phyloP scores from a whole-genome alignment of 2,797 vertebrate species.

The Pangasius djambal region DNA sequence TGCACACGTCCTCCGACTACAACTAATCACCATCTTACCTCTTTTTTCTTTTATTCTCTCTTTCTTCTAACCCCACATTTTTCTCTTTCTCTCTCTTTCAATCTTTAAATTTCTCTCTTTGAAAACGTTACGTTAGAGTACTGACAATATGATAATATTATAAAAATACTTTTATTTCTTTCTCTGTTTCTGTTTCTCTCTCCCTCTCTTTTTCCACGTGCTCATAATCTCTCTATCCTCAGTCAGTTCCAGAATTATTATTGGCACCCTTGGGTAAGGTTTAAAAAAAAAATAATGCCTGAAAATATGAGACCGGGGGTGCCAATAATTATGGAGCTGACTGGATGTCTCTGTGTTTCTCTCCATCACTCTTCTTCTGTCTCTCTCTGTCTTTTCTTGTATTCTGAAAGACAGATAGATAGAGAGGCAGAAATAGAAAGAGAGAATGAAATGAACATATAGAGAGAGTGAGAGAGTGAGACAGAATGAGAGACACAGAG shows the following conservation, averaged over 20 bases:
- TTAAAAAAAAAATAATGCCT: not conserved
- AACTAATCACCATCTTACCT: not conserved
- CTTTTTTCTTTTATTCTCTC: not conserved
- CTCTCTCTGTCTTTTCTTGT: not conserved
- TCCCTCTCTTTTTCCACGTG: conserved; percentile 10
- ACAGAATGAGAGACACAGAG: no score
- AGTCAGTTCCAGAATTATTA: no score
- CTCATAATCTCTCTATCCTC: no score
- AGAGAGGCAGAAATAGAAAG: not conserved
- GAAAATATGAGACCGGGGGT: no score
- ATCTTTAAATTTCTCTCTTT: conserved; percentile 52
- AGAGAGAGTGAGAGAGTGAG: no score
- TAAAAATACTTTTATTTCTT: not conserved
- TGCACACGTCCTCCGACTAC: no score
- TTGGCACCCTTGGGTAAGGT: no score
- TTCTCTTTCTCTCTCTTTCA: not conserved
- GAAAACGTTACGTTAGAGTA: no score
- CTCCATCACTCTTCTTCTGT: conserved; percentile 51
- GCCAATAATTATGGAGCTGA: no score
- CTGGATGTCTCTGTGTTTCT: not conserved
- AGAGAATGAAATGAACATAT: no score
- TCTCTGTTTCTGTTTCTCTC: no score
- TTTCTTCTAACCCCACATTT: not conserved
- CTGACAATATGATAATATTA: no score
- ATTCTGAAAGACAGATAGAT: not conserved